phyloP scores from a whole-genome alignment of 2,113 vertebrate genomes.

The Gallinago media region DNA sequence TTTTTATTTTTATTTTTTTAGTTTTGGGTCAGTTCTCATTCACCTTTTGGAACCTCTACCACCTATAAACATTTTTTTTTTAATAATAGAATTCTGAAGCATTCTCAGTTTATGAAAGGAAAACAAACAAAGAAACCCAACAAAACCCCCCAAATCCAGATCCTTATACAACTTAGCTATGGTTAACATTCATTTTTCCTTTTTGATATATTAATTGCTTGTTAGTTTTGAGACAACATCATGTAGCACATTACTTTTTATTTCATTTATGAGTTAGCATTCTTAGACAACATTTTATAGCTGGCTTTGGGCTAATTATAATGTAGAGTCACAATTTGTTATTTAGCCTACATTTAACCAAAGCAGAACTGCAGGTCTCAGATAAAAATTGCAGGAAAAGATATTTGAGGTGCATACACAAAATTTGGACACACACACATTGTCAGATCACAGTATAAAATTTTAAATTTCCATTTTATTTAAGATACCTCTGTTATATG shows the following conservation, averaged over 20 bases:
- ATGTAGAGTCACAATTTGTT: neutral
- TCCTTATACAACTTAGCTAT: neutral
- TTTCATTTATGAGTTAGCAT: neutral
- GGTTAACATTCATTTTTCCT: neutral
- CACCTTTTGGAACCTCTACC: neutral
- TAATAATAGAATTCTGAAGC: neutral
- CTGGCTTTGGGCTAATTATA: neutral
- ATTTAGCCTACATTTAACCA: neutral
- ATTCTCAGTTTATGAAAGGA: neutral
- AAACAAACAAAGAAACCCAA: neutral
- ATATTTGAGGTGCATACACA: neutral
- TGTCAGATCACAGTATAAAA: neutral
- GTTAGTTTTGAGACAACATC: neutral
- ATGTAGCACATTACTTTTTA: neutral
- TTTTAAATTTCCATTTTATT: neutral
- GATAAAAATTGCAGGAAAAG: neutral
- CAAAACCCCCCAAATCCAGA: fast-evolving
- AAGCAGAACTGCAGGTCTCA: neutral
- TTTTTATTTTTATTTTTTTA: neutral
- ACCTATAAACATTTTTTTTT: neutral
- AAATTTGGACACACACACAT: neutral
- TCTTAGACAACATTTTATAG: neutral
- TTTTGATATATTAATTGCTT: neutral
- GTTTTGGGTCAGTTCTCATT: neutral
- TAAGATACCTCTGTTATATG: neutral